phyloP scores from a whole-genome alignment of 2,888 invertebrate genomes.

The Melanostoma scalare region DNA sequence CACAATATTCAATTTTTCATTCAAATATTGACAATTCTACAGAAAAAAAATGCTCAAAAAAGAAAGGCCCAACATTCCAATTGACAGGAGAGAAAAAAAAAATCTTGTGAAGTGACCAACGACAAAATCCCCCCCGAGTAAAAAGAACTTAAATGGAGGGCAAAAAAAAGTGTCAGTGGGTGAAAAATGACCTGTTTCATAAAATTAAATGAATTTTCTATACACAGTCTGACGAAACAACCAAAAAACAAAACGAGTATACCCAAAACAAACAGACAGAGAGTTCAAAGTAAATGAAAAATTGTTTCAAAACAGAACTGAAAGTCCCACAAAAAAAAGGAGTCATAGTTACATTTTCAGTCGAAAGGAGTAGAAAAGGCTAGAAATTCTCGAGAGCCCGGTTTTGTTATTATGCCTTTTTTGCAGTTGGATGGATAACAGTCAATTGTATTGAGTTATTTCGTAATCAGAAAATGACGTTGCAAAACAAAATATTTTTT shows the following conservation, averaged over 20 bases:
- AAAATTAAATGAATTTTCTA: slow-evolving; percentile 71
- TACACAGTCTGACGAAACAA: slow-evolving; percentile 5
- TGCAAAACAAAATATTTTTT: slow-evolving; percentile 17
- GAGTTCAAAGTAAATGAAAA: slow-evolving; percentile 65
- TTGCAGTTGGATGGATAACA: slow-evolving; percentile 57
- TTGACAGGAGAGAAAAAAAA: slow-evolving; percentile 38
- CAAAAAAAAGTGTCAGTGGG: slow-evolving; percentile 68
- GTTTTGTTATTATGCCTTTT: slow-evolving; percentile 7
- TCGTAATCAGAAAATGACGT: slow-evolving; percentile 70
- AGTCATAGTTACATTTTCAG: slow-evolving; percentile 40
- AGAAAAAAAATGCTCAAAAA: slow-evolving; percentile 15
- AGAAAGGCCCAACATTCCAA: slow-evolving; percentile 36
- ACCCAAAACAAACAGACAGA: slow-evolving; percentile 43
- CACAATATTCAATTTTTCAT: slow-evolving; percentile 52
- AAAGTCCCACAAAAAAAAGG: slow-evolving; percentile 22
- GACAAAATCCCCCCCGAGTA: slow-evolving; percentile 47
- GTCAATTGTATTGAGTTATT: slow-evolving; percentile 71
- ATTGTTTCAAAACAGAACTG: slow-evolving; percentile 40
- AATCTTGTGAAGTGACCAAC: slow-evolving; percentile 64
- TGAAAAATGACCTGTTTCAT: slow-evolving; percentile 71
- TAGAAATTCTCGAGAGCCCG: slow-evolving; percentile 8
- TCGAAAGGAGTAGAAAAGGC: slow-evolving; percentile 12
- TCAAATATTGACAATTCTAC: slow-evolving; percentile 64
- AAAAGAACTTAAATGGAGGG: slow-evolving; percentile 8
- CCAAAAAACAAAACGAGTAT: slow-evolving; percentile 2